Evolutionary conservation across 2,113 vertebrate genomes (phyloP), one percentile per base, ranked within the genome.

Genomic region (Passer domesticus): DNA sequence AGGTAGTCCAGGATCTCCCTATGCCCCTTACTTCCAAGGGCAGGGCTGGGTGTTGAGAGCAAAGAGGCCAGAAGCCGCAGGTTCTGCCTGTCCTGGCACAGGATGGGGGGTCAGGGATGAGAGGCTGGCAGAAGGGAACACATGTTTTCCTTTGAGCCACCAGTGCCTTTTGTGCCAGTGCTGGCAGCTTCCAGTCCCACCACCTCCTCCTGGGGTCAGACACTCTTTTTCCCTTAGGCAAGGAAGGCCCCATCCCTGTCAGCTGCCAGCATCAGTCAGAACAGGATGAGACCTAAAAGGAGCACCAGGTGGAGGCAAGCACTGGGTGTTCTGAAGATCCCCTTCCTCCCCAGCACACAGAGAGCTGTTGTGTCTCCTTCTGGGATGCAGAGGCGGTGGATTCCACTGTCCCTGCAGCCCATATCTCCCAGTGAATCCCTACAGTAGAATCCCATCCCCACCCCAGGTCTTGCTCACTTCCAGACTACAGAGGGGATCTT

Each of bases 21-120:
- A 0, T 52, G 15, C 5, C 8, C 6, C 13, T 39, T 15, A 43
- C 5, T 12, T 53, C 28, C 4, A 9, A 58, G 27, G 2, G 5
- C 19, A 91, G 41, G 10, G 4, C 7, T 11, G 3, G 9, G 2
- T 41, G 46, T 8, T 64, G 41, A 62, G 46, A 90, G 25, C 20
- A 74, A 8, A 11, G 15, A 70, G 15, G 8, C 6, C 22, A 77
- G 56, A 72, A 81, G 37, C 10, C 41, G 62, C 17, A 73, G 44
- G 6, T 17, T 16, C 28, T 87, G 16, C n/a, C 30, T 58, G 33
- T 12, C 30, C 56, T 59, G 39, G 35, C 19, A 27, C 15, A 59
- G 46, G 10, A 35, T 2, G 4, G 8, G 7, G 6, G 4, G 1
- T 11, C 3, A 10, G 33, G 19, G 1, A 15, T 75, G 43, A 81